These are phyloP conservation scores for Elephas maximus DNA, from an alignment of 2,113 vertebrate genomes.

Conservation along the genomic window DNA sequence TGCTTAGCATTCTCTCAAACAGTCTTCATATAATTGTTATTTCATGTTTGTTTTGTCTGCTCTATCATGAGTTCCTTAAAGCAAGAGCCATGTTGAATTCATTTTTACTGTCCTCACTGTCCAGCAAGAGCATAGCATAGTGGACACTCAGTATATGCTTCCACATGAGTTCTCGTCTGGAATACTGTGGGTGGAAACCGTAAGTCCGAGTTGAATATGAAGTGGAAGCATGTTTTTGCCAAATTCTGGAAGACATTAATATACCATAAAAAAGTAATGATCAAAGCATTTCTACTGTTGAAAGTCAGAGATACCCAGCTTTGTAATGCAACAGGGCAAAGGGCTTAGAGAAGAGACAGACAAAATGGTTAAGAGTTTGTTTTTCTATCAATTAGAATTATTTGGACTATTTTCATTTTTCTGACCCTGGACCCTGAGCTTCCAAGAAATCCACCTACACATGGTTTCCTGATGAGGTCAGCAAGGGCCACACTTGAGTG, in stretches of 20 bases:
- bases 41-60: neutral
- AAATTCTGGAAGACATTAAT: neutral
- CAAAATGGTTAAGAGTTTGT: neutral
- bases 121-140: neutral
- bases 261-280: neutral
- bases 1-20: neutral
- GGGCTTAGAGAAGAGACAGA: neutral
- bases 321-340: neutral
- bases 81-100: neutral
- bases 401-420: conserved; percentile 56
- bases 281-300: neutral
- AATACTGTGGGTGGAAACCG: neutral
- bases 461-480: conserved; percentile 70
- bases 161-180: neutral
- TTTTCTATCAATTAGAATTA: conserved; percentile 18
- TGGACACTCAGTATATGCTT: neutral
- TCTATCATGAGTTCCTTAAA: neutral
- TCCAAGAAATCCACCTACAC: conserved; percentile 61
- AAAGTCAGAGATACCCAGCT: neutral
- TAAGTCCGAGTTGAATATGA: neutral
- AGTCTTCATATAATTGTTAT: neutral
- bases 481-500: neutral
- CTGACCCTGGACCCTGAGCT: conserved; percentile 24
- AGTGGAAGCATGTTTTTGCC: neutral
- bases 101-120: neutral